Conservation (phyloP, 2,888 invertebrate genomes). For the Podotricha telesiphe region DNA sequence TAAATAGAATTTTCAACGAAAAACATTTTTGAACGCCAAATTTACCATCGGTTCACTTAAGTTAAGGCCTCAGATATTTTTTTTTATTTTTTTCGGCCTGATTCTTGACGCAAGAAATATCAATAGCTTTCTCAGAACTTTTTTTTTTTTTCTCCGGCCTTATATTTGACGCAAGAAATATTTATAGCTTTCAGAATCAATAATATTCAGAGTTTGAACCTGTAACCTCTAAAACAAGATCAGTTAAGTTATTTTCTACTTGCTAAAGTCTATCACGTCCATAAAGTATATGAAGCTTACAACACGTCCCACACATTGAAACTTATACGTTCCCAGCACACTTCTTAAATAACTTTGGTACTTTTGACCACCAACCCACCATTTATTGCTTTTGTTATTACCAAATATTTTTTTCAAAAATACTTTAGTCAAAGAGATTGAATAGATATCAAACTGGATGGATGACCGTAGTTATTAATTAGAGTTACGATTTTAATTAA, state of each 20-base stretch:
- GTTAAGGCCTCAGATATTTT: too few species aligned
- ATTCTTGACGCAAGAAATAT: too few species aligned
- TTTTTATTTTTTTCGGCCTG: too few species aligned
- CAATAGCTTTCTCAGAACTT: too few species aligned
- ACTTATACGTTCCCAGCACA: conserved; percentile 56
- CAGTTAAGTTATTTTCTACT: background rate
- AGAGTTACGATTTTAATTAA: background rate
- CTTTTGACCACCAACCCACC: conserved; percentile 51
- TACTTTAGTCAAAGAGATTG: conserved; percentile 35
- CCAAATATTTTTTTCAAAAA: conserved; percentile 49
- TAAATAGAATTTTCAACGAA: too few species aligned
- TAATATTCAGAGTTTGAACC: background rate
- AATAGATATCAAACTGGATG: conserved; percentile 20
- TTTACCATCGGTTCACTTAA: too few species aligned
- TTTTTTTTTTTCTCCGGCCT: too few species aligned
- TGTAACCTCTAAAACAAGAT: background rate
- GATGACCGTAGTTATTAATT: background rate
- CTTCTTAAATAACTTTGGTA: conserved; percentile 55
- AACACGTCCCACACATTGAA: conserved; percentile 44
- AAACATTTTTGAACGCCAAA: too few species aligned
- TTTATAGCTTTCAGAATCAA: too few species aligned
- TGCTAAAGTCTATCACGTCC: background rate
- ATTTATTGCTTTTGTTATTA: conserved; percentile 58
- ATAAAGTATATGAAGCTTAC: conserved; percentile 32
- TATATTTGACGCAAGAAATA: too few species aligned